These are phyloP conservation scores for Phrixothrix hirtus DNA, from an alignment of 2,888 invertebrate genomes.

Conservation along the genomic window DNA sequence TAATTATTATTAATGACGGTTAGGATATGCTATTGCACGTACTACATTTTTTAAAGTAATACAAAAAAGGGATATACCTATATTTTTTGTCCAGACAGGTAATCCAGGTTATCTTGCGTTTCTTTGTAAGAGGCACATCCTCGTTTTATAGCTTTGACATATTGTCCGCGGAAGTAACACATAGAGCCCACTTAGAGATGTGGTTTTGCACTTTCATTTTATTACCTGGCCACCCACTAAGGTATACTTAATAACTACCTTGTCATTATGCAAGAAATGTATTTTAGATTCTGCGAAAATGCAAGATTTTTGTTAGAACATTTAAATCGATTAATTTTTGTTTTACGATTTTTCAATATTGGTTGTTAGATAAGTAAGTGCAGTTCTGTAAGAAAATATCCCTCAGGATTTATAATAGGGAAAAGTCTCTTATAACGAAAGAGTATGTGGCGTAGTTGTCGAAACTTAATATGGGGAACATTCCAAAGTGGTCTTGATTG, in stretches of 20 bases:
- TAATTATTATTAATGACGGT: too few species aligned
- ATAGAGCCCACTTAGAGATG: constrained; percentile 36
- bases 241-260: background rate
- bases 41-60: too few species aligned
- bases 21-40: too few species aligned
- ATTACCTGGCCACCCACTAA: constrained; percentile 30
- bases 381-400: background rate
- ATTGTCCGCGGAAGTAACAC: constrained; percentile 42
- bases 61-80: too few species aligned
- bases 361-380: background rate
- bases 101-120: background rate
- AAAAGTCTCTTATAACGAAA: background rate
- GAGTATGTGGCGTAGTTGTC: constrained; percentile 3
- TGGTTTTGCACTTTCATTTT: constrained; percentile 36
- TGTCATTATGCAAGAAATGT: too few species aligned
- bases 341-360: background rate
- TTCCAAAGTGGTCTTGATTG: constrained; percentile 44
- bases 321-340: too few species aligned
- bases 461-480: constrained; percentile 25
- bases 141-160: constrained; percentile 19
- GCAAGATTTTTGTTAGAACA: too few species aligned
- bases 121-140: constrained; percentile 21
- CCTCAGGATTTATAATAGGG: background rate
- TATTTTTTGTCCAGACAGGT: background rate
- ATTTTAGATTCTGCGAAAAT: too few species aligned